Base-by-base conservation (phyloP, 2,113 vertebrate species). In the Forbesichthys agassizii region DNA sequence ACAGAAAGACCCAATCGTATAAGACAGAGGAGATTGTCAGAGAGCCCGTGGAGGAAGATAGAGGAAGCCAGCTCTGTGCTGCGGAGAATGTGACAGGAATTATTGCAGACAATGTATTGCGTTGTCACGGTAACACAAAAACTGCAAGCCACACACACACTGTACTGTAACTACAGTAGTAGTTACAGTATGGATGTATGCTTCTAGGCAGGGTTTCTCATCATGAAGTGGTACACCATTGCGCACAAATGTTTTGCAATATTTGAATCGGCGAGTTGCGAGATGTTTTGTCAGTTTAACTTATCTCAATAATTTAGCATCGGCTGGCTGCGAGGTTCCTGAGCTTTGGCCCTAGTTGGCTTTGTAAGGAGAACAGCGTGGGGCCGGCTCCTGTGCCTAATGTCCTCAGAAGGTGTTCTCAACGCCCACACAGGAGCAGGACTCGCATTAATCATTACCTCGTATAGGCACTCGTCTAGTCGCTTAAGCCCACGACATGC, bases 61-160 rank as follows among this genome's bases (percentile, higher is more conserved):
- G 79, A 78, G 82, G 77, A 79, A 68, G 75, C 76, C 85, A 85
- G 68, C 79, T 49, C 82, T 83, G 78, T 80, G 79, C 78, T 71
- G 78, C 81, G 74, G 83, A 83, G 73, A 81, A 81, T 73, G 75
- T 84, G 67, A 85, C 36, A 42, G 36, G 18, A 53, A 53, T 12
- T 4, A 53, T 53, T 1, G 73, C 73, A 80, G 74, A 86, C 71
- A 74, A 78, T 42, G 55, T 85, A 72, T 85, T 81, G 69, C 64
- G 90, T 90, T 82, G 85, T 79, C 83, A 92, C 89, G 81, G 88
- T 69, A 88, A 91, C 84, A 20, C 63, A 54, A 64, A 68, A 51
- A 74, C 68, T 61, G 59, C 54, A 57, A 51, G 59, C 55, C 27
- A 20, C 33, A 66, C 33, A 10, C 18, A 74, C 68, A 47, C 58